These are phyloP conservation scores for Cerastis leucographa DNA, from an alignment of 2,888 invertebrate genomes.

Conservation along the genomic window DNA sequence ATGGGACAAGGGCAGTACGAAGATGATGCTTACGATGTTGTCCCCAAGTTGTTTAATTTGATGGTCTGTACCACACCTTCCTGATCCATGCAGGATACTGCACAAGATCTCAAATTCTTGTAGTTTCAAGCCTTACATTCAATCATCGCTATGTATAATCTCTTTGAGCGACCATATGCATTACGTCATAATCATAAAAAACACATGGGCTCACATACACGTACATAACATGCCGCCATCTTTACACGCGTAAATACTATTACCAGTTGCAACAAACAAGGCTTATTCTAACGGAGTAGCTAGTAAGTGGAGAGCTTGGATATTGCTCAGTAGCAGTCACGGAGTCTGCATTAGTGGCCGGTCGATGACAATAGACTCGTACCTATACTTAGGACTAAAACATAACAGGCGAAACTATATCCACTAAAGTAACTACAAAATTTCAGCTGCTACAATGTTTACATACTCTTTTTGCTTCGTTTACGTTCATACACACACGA, in stretches of 20 bases:
- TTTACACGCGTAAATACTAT: slow-evolving; percentile 28
- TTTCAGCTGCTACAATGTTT: neutral
- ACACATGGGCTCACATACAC: slow-evolving; percentile 38
- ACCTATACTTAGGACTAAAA: no score
- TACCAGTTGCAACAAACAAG: slow-evolving; percentile 39
- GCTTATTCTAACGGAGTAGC: slow-evolving; percentile 11
- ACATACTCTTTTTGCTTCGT: neutral
- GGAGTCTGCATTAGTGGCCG: neutral
- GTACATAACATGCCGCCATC: slow-evolving; percentile 12
- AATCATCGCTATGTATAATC: neutral
- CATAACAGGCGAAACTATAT: no score
- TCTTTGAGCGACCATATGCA: slow-evolving; percentile 6
- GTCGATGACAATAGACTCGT: no score
- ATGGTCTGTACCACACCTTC: no score
- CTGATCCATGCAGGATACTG: neutral
- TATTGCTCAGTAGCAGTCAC: neutral
- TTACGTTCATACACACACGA: neutral
- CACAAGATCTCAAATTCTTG: neutral
- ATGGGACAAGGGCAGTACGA: no score
- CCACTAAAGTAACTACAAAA: no score
- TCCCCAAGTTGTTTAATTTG: no score
- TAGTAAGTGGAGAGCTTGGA: slow-evolving; percentile 14
- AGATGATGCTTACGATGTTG: no score
- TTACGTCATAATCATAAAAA: slow-evolving; percentile 22
- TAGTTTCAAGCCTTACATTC: neutral